These are phyloP conservation scores for Calephelis nemesis DNA, from an alignment of 1,140 invertebrate genomes.

Conservation along the genomic window DNA sequence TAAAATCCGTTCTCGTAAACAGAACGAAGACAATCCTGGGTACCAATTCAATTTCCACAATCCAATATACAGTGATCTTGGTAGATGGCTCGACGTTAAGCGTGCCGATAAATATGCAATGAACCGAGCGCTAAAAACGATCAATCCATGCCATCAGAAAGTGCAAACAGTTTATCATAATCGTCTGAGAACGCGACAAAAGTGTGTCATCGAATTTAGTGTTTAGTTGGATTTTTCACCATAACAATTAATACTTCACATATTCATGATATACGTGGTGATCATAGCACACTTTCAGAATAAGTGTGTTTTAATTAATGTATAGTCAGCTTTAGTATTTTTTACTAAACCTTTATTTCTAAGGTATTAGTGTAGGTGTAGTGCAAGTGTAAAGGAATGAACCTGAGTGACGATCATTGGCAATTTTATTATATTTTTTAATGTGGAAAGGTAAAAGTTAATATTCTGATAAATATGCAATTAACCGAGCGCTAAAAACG, in stretches of 20 bases:
- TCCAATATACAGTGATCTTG: slow-evolving; percentile 34
- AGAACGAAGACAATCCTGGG: neutral
- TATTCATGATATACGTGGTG: neutral
- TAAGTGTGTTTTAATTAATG: neutral
- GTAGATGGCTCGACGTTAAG: slow-evolving; percentile 32
- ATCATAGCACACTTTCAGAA: neutral
- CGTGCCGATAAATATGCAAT: slow-evolving; percentile 41
- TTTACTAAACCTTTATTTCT: neutral
- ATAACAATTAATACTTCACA: neutral
- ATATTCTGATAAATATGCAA: slow-evolving; percentile 39
- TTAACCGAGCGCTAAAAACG: too few species aligned
- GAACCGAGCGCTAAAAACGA: slow-evolving; percentile 32
- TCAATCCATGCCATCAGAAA: slow-evolving; percentile 36
- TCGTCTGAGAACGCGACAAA: slow-evolving; percentile 27
- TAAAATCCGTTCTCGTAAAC: too few species aligned
- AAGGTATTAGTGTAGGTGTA: too few species aligned
- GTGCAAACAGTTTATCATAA: slow-evolving; percentile 38
- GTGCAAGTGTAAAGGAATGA: too few species aligned
- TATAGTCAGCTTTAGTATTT: neutral
- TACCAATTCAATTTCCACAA: slow-evolving; percentile 37
- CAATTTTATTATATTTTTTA: too few species aligned
- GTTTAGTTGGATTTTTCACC: neutral
- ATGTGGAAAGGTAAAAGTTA: too few species aligned
- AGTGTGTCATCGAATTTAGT: slow-evolving; percentile 19
- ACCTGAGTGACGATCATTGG: neutral